Conservation (phyloP, 2,888 invertebrate species). For the Leptodirus hochenwartii region DNA sequence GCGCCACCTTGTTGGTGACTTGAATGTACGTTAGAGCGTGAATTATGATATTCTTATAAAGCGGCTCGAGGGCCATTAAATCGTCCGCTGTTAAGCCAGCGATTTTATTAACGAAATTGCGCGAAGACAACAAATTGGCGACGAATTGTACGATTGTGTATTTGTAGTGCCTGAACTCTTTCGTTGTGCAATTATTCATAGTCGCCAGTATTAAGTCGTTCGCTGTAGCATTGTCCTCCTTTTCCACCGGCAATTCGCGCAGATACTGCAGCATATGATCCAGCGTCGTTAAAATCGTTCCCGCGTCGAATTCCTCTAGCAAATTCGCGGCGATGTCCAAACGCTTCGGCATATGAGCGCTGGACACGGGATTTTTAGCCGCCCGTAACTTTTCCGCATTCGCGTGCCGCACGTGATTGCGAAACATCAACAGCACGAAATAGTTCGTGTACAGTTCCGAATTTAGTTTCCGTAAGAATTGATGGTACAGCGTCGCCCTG, state of each 20-base stretch:
- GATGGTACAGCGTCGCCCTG: constrained; percentile 58
- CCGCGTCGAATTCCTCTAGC: constrained; percentile 44
- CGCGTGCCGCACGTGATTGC: constrained; percentile 45
- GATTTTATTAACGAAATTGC: constrained; percentile 48
- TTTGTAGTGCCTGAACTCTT: constrained; percentile 71
- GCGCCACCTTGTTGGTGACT: constrained; percentile 40
- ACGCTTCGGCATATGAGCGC: constrained; percentile 34
- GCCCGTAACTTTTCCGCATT: constrained; percentile 30
- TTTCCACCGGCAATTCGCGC: constrained; percentile 44
- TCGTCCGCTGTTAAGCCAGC: constrained; percentile 32
- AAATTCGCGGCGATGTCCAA: constrained; percentile 51
- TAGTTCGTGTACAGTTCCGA: constrained; percentile 47
- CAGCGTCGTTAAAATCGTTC: constrained; percentile 42
- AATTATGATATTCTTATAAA: constrained; percentile 52
- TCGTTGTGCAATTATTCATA: constrained; percentile 42
- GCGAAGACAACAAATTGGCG: constrained; percentile 45
- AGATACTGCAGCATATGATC: constrained; percentile 48
- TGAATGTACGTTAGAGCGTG: constrained; percentile 49
- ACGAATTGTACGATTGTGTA: constrained; percentile 61
- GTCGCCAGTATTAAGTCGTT: constrained; percentile 33
- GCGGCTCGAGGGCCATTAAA: constrained; percentile 33
- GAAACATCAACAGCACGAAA: constrained; percentile 51
- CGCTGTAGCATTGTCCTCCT: constrained; percentile 30
- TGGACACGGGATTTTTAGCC: constrained; percentile 15
- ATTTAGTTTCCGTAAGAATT: constrained; percentile 56